Conservation (phyloP, 2,888 invertebrate species). For the Eupithecia abbreviata region DNA sequence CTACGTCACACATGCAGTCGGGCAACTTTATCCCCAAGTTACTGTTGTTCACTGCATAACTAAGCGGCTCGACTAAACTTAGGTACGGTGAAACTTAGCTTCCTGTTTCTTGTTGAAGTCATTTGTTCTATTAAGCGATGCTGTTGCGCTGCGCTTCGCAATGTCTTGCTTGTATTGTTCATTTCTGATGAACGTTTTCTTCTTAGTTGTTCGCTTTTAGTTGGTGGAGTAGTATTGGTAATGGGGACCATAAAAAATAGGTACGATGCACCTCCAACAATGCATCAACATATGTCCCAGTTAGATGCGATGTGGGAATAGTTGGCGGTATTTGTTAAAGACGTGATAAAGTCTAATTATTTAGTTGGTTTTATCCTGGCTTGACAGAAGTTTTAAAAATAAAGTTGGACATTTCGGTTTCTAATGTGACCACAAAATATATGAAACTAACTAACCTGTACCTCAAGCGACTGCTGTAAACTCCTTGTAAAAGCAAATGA, state of each 20-base stretch:
- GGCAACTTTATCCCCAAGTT: slow-evolving; percentile 56
- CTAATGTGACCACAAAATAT: neutral
- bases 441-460: neutral
- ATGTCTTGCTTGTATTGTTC: slow-evolving; percentile 11
- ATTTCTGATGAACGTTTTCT: slow-evolving; percentile 7
- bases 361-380: neutral
- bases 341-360: neutral
- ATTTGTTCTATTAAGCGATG: slow-evolving; percentile 59
- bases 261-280: neutral
- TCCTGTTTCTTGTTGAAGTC: slow-evolving; percentile 53
- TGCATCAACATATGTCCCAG: neutral
- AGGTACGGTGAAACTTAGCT: slow-evolving; percentile 57
- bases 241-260: neutral
- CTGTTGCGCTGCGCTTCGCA: slow-evolving; percentile 40
- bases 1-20: slow-evolving; percentile 58
- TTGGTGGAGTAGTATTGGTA: neutral
- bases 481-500: slow-evolving; percentile 21
- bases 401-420: neutral
- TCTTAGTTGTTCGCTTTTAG: neutral
- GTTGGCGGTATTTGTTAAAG: neutral
- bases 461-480: slow-evolving; percentile 20
- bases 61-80: slow-evolving; percentile 59
- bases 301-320: neutral
- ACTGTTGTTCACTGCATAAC: slow-evolving; percentile 60
- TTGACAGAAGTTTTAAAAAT: neutral